These are phyloP conservation scores for Arrhamphus sclerolepis DNA, from an alignment of 2,797 vertebrate species.

Conservation along the genomic window DNA sequence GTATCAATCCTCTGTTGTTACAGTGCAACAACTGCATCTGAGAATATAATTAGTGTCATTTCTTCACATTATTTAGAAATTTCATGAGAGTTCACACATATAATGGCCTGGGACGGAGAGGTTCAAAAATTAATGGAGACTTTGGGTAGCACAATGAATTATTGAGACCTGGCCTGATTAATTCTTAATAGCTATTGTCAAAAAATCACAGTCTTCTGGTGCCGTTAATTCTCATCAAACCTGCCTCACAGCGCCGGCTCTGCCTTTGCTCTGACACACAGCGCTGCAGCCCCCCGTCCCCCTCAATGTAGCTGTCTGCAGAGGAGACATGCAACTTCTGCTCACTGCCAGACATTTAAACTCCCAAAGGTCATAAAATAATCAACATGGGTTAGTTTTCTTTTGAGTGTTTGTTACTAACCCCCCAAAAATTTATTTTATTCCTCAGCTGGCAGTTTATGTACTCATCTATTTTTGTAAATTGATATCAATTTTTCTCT, in stretches of 20 bases:
- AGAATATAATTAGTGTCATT: slow-evolving; percentile 56
- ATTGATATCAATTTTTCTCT: no score
- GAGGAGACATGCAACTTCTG: slow-evolving; percentile 17
- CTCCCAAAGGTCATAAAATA: background rate
- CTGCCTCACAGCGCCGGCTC: slow-evolving; percentile 49
- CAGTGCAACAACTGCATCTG: slow-evolving; percentile 15
- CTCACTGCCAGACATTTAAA: background rate
- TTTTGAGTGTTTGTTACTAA: background rate
- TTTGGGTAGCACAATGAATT: slow-evolving; percentile 81
- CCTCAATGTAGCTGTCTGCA: slow-evolving; percentile 7
- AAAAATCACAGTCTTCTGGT: slow-evolving; percentile 77
- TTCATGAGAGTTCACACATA: slow-evolving; percentile 80
- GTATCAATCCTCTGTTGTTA: background rate
- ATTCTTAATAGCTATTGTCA: slow-evolving; percentile 83
- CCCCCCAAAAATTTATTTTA: background rate
- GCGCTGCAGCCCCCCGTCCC: slow-evolving; percentile 2
- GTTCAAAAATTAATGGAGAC: slow-evolving; percentile 84
- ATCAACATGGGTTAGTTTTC: background rate
- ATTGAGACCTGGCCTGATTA: slow-evolving; percentile 78
- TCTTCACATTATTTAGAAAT: slow-evolving; percentile 74
- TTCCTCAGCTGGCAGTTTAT: background rate
- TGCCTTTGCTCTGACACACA: slow-evolving; percentile 21
- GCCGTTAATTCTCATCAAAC: slow-evolving; percentile 76
- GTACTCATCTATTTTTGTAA: no score
- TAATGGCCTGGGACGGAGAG: slow-evolving; percentile 72